A percentile compares a stretch with the other conserved stretches of the same genome.
Conservation (phyloP, 2,888 invertebrate genomes). For the Prosopocoilus inquinatus region DNA sequence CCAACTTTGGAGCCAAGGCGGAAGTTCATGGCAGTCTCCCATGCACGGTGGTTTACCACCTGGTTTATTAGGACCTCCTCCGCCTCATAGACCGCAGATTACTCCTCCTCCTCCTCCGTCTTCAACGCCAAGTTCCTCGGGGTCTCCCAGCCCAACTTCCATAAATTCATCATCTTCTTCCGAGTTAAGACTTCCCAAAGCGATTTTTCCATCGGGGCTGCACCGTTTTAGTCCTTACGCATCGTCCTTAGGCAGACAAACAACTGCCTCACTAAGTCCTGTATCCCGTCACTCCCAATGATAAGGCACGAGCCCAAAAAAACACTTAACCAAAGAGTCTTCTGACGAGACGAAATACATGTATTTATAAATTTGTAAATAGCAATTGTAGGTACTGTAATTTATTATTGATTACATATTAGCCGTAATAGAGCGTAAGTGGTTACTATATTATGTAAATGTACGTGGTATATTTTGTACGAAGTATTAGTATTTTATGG, state of each 20-base stretch:
- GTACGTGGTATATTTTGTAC: slow-evolving; percentile 34
- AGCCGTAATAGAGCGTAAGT: slow-evolving; percentile 6
- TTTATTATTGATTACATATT: slow-evolving; percentile 25
- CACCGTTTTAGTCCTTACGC: slow-evolving; percentile 53
- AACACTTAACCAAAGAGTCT: slow-evolving; percentile 24
- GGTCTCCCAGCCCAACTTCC: slow-evolving; percentile 57
- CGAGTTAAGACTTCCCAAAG: slow-evolving; percentile 51
- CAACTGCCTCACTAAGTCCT: slow-evolving; percentile 31
- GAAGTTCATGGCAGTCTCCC: slow-evolving; percentile 42
- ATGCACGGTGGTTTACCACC: slow-evolving; percentile 48
- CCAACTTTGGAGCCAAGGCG: slow-evolving; percentile 51
- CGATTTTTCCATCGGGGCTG: slow-evolving; percentile 49
- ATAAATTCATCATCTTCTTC: slow-evolving; percentile 38
- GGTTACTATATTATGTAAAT: slow-evolving; percentile 25
- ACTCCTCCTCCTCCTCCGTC: slow-evolving; percentile 53
- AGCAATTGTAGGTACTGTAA: slow-evolving; percentile 22
- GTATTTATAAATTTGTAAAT: slow-evolving; percentile 24
- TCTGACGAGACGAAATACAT: slow-evolving; percentile 15
- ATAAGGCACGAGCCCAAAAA: slow-evolving; percentile 21
- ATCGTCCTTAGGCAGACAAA: slow-evolving; percentile 33
- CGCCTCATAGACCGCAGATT: slow-evolving; percentile 45
- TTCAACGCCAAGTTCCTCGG: slow-evolving; percentile 59
- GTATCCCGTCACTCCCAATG: slow-evolving; percentile 34
- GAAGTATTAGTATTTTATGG: slow-evolving; percentile 28
- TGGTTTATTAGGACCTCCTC: slow-evolving; percentile 47